These are phyloP conservation scores for Belgica antarctica DNA, from an alignment of 2,888 invertebrate genomes.

Conservation along the genomic window DNA sequence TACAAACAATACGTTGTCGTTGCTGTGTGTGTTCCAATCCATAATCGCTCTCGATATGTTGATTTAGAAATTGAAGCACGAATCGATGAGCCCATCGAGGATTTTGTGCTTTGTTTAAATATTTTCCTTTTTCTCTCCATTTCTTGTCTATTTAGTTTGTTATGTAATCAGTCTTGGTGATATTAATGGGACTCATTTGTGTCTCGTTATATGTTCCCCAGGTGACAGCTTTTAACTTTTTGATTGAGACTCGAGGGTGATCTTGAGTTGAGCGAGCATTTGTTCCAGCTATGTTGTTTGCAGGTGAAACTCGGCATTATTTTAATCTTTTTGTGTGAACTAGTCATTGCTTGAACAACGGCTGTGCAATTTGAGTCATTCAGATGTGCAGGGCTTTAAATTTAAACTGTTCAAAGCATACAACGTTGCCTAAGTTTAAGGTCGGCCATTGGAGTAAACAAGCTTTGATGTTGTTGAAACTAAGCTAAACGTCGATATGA, in stretches of 20 bases:
- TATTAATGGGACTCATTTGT: neutral
- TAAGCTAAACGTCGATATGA: too few relatives aligned
- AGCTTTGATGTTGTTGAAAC: too few relatives aligned
- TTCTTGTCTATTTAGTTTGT: conserved; percentile 23
- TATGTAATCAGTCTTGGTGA: conserved; percentile 9
- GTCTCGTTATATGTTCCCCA: neutral
- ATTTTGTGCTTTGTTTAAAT: conserved; percentile 30
- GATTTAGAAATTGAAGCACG: conserved; percentile 38
- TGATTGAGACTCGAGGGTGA: neutral
- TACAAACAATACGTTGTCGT: conserved; percentile 11
- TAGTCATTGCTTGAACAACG: too few relatives aligned
- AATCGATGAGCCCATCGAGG: conserved; percentile 24
- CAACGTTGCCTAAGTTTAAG: too few relatives aligned
- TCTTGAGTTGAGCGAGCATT: too few relatives aligned
- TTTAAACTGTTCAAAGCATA: too few relatives aligned
- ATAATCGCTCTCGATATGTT: conserved; percentile 36
- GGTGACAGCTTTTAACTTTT: neutral
- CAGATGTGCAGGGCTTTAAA: too few relatives aligned
- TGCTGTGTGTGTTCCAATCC: conserved; percentile 15
- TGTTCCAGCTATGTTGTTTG: too few relatives aligned
- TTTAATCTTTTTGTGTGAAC: too few relatives aligned
- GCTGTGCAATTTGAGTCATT: too few relatives aligned
- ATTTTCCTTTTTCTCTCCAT: neutral
- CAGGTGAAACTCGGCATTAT: too few relatives aligned
- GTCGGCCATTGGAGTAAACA: too few relatives aligned